Base-by-base conservation (phyloP, 2,797 vertebrate species). In the Lithobates sylvaticus region DNA sequence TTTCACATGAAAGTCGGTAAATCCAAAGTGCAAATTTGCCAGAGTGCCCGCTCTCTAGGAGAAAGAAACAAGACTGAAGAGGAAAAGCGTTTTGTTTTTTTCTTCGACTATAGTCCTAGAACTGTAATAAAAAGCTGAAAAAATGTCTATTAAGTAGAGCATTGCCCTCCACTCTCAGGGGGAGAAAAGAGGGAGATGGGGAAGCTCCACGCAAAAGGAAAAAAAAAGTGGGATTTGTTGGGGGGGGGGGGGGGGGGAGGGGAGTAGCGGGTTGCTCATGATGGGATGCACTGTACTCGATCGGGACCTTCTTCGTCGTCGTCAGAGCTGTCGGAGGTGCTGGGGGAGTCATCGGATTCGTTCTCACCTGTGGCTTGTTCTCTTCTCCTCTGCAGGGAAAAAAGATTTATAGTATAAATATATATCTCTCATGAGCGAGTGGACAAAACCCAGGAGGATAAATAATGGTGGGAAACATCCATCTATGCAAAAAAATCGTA, bases 231-330 rank as follows among this genome's bases (percentile, higher is more conserved):
- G 44, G 21, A 42, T 5, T 54, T 12, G 27, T 21, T 39, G 61
- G 50, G 8, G 29, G 29, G 18, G 23, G 10, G 47, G 15, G 21
- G n/a, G 61, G 50, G 8, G 29, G 29, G 18, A 23, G 10, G 47
- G 15, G 21, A 34, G 16, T 8, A 42, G 65, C 36, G 10, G 73
- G 26, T 0, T 34, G 64, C 95, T 98, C 97, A 98, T 81, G 97
- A 98, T 8, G 97, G 97, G 97, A 99, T 98, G 94, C 97, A 99
- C 93, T 99, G 97, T 89, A 98, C 97, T 10, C 97, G 97, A 89
- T 98, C 97, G 1, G 97, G 96, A 61, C 96, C 97, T 76, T 96
- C 96, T 23, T 98, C 97, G 86, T 98, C 97, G 76, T 97, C 96
- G 0, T 98, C 97, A 0, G 97, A 98, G 10, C 96, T 97, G 89